A percentile compares a stretch with the other conserved stretches of the same genome.
These are phyloP conservation scores for Diadema setosum DNA, from an alignment of 35 echinoderm and acorn worm genomes.

Conservation along the genomic window DNA sequence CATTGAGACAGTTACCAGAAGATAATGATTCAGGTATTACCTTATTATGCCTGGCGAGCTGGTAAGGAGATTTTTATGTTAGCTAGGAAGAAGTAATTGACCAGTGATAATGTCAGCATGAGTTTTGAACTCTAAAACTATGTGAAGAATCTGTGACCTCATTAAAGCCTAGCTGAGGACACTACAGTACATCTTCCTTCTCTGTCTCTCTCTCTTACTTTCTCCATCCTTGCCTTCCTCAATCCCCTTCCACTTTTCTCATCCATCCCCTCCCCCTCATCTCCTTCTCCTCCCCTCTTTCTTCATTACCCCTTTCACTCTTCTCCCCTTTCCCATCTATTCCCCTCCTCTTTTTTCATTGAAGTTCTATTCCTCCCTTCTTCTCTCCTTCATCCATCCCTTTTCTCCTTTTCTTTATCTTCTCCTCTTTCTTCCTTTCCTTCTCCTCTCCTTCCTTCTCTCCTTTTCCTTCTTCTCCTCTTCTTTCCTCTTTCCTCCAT, in stretches of 20 bases:
- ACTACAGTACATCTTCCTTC: neutral
- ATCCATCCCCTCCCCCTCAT: neutral
- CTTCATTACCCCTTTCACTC: neutral
- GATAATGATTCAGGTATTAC: too few species aligned
- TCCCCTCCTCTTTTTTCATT: neutral
- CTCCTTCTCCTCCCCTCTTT: neutral
- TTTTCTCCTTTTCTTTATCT: neutral
- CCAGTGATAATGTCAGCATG: too few species aligned
- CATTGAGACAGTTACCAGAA: too few species aligned
- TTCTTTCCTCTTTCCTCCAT: neutral
- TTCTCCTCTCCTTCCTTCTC: neutral
- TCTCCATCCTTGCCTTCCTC: neutral
- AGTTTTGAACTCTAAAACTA: conserved; percentile 2
- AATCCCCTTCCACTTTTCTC: neutral
- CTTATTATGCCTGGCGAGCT: too few species aligned
- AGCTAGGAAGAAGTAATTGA: too few species aligned
- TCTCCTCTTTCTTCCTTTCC: neutral
- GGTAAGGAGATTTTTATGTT: too few species aligned
- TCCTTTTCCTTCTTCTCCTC: neutral
- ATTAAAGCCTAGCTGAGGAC: neutral
- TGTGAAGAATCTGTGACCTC: neutral
- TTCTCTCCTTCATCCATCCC: neutral
- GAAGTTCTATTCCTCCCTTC: neutral
- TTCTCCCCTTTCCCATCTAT: neutral
- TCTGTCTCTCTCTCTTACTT: neutral